These are phyloP conservation scores for Palythoa grandis DNA, from an alignment of 92 coral and sea anemone genomes.

Conservation along the genomic window DNA sequence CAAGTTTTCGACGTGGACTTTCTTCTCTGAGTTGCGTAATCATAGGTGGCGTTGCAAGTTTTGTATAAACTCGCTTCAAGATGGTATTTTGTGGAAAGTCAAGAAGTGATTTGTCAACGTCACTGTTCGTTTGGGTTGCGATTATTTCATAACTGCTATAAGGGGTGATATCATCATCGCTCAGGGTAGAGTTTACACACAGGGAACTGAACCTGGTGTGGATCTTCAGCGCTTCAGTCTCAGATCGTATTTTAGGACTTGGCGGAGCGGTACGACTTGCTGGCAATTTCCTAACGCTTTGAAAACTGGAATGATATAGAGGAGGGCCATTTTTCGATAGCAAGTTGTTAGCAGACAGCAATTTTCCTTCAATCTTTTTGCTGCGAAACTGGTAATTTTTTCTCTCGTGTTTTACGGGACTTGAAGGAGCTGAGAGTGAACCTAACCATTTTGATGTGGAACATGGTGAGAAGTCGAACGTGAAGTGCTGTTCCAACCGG, in stretches of 20 bases:
- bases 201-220: background rate
- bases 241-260: background rate
- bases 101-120: no score
- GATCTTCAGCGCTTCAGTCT: background rate
- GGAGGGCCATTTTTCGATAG: background rate
- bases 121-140: background rate
- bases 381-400: background rate
- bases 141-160: background rate
- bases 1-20: background rate
- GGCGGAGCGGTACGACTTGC: background rate
- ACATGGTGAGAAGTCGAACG: background rate
- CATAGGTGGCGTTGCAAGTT: background rate
- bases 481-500: background rate
- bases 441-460: background rate
- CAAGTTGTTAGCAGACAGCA: background rate
- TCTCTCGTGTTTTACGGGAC: background rate
- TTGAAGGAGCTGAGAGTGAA: background rate
- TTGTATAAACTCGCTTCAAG: background rate
- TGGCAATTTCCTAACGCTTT: background rate
- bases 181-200: background rate
- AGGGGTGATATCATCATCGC: background rate
- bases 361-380: background rate
- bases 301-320: background rate
- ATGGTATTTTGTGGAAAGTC: background rate
- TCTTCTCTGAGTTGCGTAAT: background rate